These are phyloP conservation scores for Caenorhabditis briggsae DNA, from an alignment of 1,140 invertebrate species.

Conservation along the genomic window DNA sequence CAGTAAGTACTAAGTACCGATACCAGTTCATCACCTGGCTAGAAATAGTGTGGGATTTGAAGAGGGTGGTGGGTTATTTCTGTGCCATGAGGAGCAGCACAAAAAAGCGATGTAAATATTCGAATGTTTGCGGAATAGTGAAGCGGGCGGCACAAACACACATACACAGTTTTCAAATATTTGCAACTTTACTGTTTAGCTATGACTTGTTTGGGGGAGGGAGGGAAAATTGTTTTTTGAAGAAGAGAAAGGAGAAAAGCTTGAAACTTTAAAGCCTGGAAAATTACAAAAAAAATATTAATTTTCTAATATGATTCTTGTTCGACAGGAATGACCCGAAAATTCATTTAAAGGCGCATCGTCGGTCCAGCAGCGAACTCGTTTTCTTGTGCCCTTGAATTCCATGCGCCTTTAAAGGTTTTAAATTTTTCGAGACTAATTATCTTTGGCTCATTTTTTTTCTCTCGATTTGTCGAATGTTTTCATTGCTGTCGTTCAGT, in stretches of 20 bases:
- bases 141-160: too few relatives aligned
- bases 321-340: too few relatives aligned
- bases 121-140: slow-evolving; percentile 16
- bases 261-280: too few relatives aligned
- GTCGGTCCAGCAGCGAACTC: too few relatives aligned
- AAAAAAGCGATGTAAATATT: slow-evolving; percentile 50
- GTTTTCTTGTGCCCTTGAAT: too few relatives aligned
- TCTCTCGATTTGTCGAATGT: too few relatives aligned
- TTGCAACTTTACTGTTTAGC: slow-evolving; percentile 44
- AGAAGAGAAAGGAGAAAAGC: neutral
- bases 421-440: too few relatives aligned
- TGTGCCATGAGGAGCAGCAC: neutral
- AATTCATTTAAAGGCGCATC: too few relatives aligned
- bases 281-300: neutral
- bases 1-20: slow-evolving; percentile 54
- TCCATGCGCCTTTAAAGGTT: too few relatives aligned
- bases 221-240: neutral
- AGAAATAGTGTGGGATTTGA: neutral
- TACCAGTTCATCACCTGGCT: slow-evolving; percentile 40
- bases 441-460: too few relatives aligned
- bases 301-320: too few relatives aligned
- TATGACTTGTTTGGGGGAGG: slow-evolving; percentile 15
- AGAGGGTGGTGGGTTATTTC: slow-evolving; percentile 33
- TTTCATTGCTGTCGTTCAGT: too few relatives aligned
- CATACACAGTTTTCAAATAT: slow-evolving; percentile 44